Percentiles rank a stretch among this genome's conserved stretches.
Conservation (phyloP, 2,888 invertebrate genomes). For the Acleris sparsana region DNA sequence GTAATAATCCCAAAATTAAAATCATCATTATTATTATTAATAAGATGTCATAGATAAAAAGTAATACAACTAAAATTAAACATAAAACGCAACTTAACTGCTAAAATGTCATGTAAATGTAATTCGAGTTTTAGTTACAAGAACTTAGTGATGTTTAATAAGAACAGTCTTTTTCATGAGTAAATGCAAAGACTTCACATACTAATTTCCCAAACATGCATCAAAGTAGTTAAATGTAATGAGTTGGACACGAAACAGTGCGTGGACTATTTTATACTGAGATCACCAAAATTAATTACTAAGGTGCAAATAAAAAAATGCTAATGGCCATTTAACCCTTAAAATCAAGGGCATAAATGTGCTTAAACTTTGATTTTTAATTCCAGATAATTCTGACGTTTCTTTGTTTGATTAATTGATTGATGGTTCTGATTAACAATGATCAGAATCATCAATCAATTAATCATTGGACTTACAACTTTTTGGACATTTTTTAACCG, state of each 20-base stretch:
- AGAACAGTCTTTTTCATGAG: slow-evolving; percentile 34
- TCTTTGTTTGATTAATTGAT: too few species aligned
- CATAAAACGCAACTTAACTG: slow-evolving; percentile 24
- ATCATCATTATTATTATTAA: slow-evolving; percentile 16
- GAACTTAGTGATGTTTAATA: slow-evolving; percentile 26
- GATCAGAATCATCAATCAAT: too few species aligned
- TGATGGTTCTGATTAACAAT: too few species aligned
- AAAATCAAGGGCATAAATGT: slow-evolving; percentile 5
- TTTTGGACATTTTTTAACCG: too few species aligned
- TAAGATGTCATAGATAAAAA: slow-evolving; percentile 21
- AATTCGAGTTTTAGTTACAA: slow-evolving; percentile 27
- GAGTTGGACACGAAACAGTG: not conserved
- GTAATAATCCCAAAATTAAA: slow-evolving; percentile 19
- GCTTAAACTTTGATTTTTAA: too few species aligned
- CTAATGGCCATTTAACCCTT: slow-evolving; percentile 5
- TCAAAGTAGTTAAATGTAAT: slow-evolving; percentile 2
- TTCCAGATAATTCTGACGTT: too few species aligned
- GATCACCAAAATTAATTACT: slow-evolving; percentile 25
- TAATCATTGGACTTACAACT: too few species aligned
- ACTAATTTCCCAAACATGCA: not conserved
- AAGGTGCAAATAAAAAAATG: slow-evolving; percentile 17
- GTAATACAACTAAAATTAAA: slow-evolving; percentile 20
- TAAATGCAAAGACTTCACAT: slow-evolving; percentile 18
- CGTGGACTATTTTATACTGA: slow-evolving; percentile 18
- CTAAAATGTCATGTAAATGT: slow-evolving; percentile 28